Conservation (phyloP, 2,113 vertebrate genomes). For the Garra rufa region DNA sequence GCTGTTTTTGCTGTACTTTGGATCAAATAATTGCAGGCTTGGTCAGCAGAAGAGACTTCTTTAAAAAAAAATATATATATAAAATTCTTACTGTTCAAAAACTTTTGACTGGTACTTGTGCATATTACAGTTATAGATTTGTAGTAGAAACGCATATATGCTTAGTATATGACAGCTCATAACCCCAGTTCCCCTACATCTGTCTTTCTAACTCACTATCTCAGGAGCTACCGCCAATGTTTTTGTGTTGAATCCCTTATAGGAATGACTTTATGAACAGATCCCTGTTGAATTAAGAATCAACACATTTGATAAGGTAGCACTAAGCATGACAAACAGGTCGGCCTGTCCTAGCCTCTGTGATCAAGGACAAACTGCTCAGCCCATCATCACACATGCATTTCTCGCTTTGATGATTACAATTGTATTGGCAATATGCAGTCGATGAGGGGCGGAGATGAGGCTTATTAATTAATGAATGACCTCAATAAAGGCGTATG, state of each 20-base stretch:
- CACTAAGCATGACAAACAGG: conserved; percentile 3
- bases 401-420: conserved; percentile 78
- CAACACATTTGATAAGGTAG: conserved; percentile 20
- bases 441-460: conserved; percentile 74
- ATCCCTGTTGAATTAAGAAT: conserved; percentile 23
- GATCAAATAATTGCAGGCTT: too few species aligned
- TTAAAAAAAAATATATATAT: too few species aligned
- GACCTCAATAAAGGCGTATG: conserved; percentile 74
- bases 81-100: too few species aligned
- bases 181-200: not conserved
- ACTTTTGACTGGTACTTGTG: too few species aligned
- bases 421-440: conserved; percentile 86
- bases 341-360: not conserved
- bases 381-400: conserved; percentile 44
- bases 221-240: not conserved
- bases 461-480: conserved; percentile 75
- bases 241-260: not conserved
- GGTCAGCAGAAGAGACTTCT: too few species aligned
- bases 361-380: conserved; percentile 46
- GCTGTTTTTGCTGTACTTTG: too few species aligned
- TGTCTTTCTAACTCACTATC: not conserved
- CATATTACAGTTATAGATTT: not conserved
- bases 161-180: not conserved
- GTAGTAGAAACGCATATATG: not conserved
- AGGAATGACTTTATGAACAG: not conserved